phyloP scores from a whole-genome alignment of 2,113 vertebrate species.

The Cinclus mexicanus region DNA sequence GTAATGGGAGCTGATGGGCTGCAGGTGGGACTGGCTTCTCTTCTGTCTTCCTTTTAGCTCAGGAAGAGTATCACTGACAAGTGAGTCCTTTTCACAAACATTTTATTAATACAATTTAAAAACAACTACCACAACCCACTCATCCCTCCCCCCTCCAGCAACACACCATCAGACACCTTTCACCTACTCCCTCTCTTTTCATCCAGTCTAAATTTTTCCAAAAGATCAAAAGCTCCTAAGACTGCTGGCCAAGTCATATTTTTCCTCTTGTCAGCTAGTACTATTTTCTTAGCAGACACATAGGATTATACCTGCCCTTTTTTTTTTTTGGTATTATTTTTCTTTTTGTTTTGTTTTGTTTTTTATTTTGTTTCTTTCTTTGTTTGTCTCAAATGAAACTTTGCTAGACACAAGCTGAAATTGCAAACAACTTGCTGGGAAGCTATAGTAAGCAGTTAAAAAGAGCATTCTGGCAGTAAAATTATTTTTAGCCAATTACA shows the following conservation, averaged over 20 bases:
- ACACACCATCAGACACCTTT: not conserved
- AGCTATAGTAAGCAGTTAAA: not conserved
- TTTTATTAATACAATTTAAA: not conserved
- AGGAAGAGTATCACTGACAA: not conserved
- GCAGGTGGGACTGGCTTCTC: not conserved
- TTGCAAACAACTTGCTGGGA: not conserved
- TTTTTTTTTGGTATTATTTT: not conserved
- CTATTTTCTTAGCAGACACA: not conserved
- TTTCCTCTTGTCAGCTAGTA: conserved; percentile 8
- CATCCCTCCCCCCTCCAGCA: not conserved
- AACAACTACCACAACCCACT: not conserved
- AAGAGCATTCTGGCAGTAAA: conserved; percentile 3
- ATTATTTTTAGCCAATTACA: not conserved
- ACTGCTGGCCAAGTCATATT: not conserved
- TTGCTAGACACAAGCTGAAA: not conserved
- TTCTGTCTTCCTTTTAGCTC: not conserved
- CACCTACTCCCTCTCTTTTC: not conserved
- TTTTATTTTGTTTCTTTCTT: not conserved
- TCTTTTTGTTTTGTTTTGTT: not conserved
- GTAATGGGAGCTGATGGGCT: accelerated
- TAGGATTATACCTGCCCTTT: not conserved
- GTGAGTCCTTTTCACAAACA: not conserved
- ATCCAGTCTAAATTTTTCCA: conserved; percentile 4
- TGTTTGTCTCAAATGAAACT: not conserved
- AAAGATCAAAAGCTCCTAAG: not conserved